Conservation (phyloP, 2,888 invertebrate genomes). For the Herminia tarsipennalis region DNA sequence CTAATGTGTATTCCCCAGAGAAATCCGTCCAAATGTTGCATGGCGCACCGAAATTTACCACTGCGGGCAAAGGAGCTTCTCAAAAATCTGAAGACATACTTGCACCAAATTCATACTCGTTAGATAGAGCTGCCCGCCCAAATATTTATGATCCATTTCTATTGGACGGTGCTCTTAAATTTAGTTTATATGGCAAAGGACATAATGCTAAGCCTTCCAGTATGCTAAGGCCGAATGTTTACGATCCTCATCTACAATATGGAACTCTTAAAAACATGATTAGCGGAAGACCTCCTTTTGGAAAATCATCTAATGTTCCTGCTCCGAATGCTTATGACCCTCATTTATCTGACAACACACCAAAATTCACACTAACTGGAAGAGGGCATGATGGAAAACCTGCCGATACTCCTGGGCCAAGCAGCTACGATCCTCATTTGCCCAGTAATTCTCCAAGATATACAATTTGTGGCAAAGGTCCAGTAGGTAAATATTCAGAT, state of each 20-base stretch:
- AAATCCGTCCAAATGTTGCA: constrained; percentile 82
- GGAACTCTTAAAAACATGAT: constrained; percentile 87
- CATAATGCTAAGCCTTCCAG: constrained; percentile 79
- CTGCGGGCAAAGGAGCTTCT: constrained; percentile 85
- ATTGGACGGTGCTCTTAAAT: constrained; percentile 73
- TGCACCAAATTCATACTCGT: constrained; percentile 86
- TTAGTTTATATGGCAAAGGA: constrained; percentile 84
- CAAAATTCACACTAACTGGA: constrained; percentile 87
- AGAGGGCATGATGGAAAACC: constrained; percentile 83
- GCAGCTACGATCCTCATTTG: constrained; percentile 85
- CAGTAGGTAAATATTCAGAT: constrained; percentile 65
- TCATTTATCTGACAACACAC: constrained; percentile 82
- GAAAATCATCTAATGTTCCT: constrained; percentile 66
- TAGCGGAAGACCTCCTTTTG: constrained; percentile 84
- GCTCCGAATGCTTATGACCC: constrained; percentile 82
- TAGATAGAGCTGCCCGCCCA: constrained; percentile 87
- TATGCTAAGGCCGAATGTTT: constrained; percentile 87
- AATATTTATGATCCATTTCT: constrained; percentile 79
- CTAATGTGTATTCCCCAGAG: constrained; percentile 84
- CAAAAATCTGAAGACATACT: constrained; percentile 85
- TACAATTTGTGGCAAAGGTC: constrained; percentile 85
- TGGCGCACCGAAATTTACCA: constrained; percentile 87
- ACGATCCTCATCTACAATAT: constrained; percentile 85
- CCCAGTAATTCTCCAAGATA: constrained; percentile 83
- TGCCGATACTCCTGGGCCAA: constrained; percentile 87